Evolutionary conservation across 2,113 vertebrate genomes (phyloP).

Genomic region (Xenopus laevis): DNA sequence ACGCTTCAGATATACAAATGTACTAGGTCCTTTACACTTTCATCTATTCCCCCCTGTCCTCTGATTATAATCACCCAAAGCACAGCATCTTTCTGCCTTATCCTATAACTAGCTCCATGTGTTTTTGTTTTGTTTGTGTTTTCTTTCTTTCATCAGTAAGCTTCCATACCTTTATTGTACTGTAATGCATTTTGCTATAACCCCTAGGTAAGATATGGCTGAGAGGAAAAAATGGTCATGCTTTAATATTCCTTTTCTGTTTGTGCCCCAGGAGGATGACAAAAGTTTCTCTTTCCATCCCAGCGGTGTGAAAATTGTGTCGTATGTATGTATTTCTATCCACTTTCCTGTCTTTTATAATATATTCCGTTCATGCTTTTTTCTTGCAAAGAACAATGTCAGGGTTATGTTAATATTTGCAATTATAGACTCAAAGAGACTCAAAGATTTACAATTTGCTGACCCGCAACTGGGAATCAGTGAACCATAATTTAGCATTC

Average conservation of each 20-base stretch:
- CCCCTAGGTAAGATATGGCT: no score
- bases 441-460: conserved; percentile 11
- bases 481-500: conserved; percentile 16
- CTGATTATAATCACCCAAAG: no score
- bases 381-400: background rate
- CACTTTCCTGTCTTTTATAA: background rate
- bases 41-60: no score
- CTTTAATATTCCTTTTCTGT: conserved; percentile 45
- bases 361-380: background rate
- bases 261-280: conserved; percentile 48
- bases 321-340: conserved; percentile 34
- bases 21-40: no score
- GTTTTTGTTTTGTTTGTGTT: no score
- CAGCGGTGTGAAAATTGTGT: conserved; percentile 33
- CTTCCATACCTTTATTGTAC: no score
- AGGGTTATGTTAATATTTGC: conserved; percentile 15
- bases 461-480: background rate
- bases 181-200: no score
- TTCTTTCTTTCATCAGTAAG: no score
- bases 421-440: background rate
- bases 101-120: no score
- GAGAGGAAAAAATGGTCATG: background rate
- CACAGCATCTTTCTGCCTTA: no score
- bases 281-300: conserved; percentile 4
- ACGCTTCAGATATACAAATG: no score